Evolutionary conservation across 2,797 vertebrate species (phyloP), one percentile per base, ranked within the genome.

Genomic region (Ibycter americanus): DNA sequence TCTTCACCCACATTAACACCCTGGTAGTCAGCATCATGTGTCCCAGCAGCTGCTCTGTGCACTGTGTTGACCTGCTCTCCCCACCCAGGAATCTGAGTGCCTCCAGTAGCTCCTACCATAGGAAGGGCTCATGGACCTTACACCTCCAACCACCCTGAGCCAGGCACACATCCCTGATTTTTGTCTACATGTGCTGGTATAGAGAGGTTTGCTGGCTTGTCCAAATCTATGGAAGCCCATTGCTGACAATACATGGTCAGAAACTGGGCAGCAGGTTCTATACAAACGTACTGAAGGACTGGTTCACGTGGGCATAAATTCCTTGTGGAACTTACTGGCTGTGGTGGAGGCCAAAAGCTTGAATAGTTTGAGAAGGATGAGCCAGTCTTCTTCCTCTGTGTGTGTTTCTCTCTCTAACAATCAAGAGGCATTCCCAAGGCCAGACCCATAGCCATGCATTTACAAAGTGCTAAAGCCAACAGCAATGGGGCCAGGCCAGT

Each of bases 371-470:
- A 52, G 42, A 52, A 52, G 12, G 46, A 17, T 20, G 15, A 92
- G 51, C 15, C 38, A 46, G n/a, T 20, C 11, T 34, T 38, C 31
- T 82, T 63, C 36, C 26, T 2, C 18, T 16, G 8, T 21, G 13
- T 14, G 12, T 25, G 3, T 21, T 2, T 27, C 2, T 47, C 5
- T 47, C 3, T 47, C 4, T 23, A 3, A 31, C 1, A 19, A 3
- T 26, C 9, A 47, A 40, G 63, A 68, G 9, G 23, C 14, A 22
- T 62, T n/a, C 23, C 42, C 58, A 40, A 46, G n/a, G 58, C 44
- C 38, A 59, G 36, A 29, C 11, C 19, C 20, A 29, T 25, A 23
- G 23, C 44, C 12, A 0, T 20, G 32, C 3, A 3, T 18, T 56
- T 36, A 29, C 27, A 9, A 10, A 25, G 65, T 5, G 12, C n/a